These are phyloP conservation scores for Andrena hattorfiana DNA, from an alignment of 2,888 invertebrate species.

Conservation along the genomic window DNA sequence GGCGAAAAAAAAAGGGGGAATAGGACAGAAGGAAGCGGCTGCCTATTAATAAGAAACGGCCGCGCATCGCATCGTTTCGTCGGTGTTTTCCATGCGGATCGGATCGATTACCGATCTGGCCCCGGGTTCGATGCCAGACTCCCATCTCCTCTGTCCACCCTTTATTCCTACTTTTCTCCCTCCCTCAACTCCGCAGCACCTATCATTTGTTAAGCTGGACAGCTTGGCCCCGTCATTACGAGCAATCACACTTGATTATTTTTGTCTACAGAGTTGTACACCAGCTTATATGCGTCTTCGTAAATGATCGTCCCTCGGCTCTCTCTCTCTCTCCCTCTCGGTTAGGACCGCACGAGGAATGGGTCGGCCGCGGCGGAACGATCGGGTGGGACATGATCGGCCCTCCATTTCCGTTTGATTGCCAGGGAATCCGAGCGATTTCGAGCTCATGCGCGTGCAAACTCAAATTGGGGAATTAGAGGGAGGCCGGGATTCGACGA, in stretches of 20 bases:
- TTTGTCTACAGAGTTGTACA: constrained; percentile 81
- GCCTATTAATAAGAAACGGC: constrained; percentile 81
- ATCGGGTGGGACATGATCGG: constrained; percentile 18
- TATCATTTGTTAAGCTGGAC: constrained; percentile 85
- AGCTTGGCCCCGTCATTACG: constrained; percentile 84
- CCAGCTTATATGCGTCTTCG: constrained; percentile 56
- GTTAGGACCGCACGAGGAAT: constrained; percentile 53
- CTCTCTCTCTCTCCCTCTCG: too few species aligned
- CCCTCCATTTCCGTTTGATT: constrained; percentile 76
- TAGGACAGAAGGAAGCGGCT: constrained; percentile 67
- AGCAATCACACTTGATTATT: constrained; percentile 85
- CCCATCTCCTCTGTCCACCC: constrained; percentile 42
- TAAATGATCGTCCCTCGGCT: constrained; percentile 62
- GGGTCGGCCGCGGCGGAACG: background rate
- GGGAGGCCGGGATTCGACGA: constrained; percentile 51
- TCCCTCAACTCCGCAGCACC: constrained; percentile 64
- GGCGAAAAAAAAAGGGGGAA: background rate
- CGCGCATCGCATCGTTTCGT: constrained; percentile 75
- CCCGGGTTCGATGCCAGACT: constrained; percentile 47
- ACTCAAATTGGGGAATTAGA: constrained; percentile 75
- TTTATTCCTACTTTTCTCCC: constrained; percentile 43
- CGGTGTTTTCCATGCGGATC: constrained; percentile 79
- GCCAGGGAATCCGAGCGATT: constrained; percentile 65
- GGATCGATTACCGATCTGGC: constrained; percentile 81
- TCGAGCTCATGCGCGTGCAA: constrained; percentile 65